Evolutionary conservation across 2,797 vertebrate species (phyloP), one percentile per base, ranked within the genome.

Genomic region (Scleropages formosus): DNA sequence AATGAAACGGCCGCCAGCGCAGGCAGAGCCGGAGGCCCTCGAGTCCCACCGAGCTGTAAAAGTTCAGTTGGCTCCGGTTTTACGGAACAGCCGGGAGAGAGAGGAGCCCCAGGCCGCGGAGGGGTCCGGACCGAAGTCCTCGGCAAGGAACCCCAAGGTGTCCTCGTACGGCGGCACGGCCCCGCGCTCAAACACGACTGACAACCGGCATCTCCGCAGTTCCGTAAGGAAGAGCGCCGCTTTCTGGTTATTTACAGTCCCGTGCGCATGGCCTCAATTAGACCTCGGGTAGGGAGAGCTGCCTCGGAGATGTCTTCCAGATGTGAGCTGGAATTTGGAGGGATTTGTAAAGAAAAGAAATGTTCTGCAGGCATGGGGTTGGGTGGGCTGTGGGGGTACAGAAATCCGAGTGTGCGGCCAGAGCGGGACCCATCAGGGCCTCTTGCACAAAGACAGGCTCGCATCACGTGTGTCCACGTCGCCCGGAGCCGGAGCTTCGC

Each of bases 301-400:
- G 81, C 78, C 78, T 82, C 75, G 70, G 66, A 83, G 83, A 86
- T 84, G 82, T 68, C 73, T 85, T 85, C 85, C 85, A 86, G 85
- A 86, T 86, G 85, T 85, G 81, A 66, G 70, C 77, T 78, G 85
- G 80, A 84, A 86, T 85, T 83, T 79, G 20, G 59, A 75, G 73
- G 76, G 78, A 78, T 82, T 79, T 80, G 78, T 66, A 76, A 82
- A 78, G 79, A 79, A 80, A 80, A 84, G 80, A 81, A 84, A 79
- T 79, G 27, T 80, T 82, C 83, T 31, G 67, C 81, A 76, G 82
- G 77, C 76, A 81, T 75, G 70, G 75, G 71, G 72, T 71, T 56
- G 53, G 67, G 20, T 26, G 22, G 67, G 49, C n/a, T n/a, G 65
- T 6, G 46, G 47, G 66, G 20, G 8, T 70, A 24, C 66, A 77